These are phyloP conservation scores for Myiozetetes cayanensis DNA, from an alignment of 2,113 vertebrate genomes.

Conservation along the genomic window DNA sequence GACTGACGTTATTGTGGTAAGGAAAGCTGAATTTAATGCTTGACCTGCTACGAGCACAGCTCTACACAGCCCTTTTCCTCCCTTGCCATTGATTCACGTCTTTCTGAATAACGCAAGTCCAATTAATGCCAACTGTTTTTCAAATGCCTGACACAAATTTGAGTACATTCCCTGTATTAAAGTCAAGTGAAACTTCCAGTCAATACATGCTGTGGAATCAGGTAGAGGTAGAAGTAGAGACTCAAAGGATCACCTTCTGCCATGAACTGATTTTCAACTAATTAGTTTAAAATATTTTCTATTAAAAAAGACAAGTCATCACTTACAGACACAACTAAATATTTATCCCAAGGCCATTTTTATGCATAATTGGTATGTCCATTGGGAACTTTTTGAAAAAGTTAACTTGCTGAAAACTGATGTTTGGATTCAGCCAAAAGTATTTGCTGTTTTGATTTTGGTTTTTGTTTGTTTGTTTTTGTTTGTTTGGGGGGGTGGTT, in stretches of 20 bases:
- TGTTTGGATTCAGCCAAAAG: background rate
- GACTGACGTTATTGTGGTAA: background rate
- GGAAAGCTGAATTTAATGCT: background rate
- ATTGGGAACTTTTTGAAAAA: background rate
- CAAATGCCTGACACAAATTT: background rate
- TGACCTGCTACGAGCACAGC: background rate
- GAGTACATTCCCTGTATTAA: background rate
- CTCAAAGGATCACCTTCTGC: background rate
- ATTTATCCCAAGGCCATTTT: background rate
- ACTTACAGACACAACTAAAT: background rate
- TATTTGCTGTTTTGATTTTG: background rate
- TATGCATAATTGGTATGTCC: background rate
- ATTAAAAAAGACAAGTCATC: background rate
- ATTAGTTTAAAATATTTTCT: background rate
- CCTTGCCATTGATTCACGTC: background rate
- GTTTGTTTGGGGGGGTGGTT: too few species aligned
- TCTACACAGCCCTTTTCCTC: background rate
- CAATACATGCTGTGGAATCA: background rate
- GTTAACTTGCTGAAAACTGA: background rate
- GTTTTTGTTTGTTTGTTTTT: background rate
- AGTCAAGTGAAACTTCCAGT: background rate
- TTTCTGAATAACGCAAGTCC: background rate
- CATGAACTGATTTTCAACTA: background rate
- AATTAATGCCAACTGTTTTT: background rate
- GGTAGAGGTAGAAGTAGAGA: background rate